Evolutionary conservation across 1,140 invertebrate genomes (phyloP), one percentile per base, ranked within the genome.

Genomic region (Lepidurus apus): DNA sequence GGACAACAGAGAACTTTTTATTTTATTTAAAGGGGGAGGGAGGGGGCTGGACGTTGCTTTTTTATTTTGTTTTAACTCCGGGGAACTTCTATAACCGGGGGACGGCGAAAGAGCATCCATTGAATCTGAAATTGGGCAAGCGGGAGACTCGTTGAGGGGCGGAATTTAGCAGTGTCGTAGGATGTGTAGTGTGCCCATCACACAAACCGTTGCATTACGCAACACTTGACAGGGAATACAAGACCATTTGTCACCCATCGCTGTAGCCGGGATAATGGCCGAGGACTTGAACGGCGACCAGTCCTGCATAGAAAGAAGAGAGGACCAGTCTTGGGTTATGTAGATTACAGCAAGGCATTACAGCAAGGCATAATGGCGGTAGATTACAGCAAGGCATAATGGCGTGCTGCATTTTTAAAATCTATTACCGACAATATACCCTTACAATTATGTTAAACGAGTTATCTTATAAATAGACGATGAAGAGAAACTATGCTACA

Each of bases 161-260:
- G 34, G 34, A 34, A 65, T 65, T 65, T 17, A 65, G n/a, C 45
- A 47, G 17, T 47, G 45, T 21, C 21, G 53, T n/a, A 65, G 17
- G 13, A 65, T 21, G 13, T 65, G 53, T 65, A n/a, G 13, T 21
- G 13, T 17, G 17, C 13, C 13, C 9, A 13, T 7, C 21, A 13
- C 53, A 7, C 17, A 9, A 65, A 65, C 9, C 17, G 13, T 17
- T 65, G 53, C 53, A 65, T 21, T 65, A n/a, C 53, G 53, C 53
- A 17, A 65, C 53, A 65, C n/a, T 65, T 65, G 53, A 21, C 53
- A 65, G 53, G 9, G 17, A 13, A 21, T 21, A 21, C 53, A 65
- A 13, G 53, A 65, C 53, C 53, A 65, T 65, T 65, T 21, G 53
- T 65, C 53, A 65, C 53, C 21, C 53, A 65, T 65, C 21, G 53